Evolutionary conservation across 35 echinoderm and acorn worm genomes (phyloP).

Genomic region (Anneissia japonica): DNA sequence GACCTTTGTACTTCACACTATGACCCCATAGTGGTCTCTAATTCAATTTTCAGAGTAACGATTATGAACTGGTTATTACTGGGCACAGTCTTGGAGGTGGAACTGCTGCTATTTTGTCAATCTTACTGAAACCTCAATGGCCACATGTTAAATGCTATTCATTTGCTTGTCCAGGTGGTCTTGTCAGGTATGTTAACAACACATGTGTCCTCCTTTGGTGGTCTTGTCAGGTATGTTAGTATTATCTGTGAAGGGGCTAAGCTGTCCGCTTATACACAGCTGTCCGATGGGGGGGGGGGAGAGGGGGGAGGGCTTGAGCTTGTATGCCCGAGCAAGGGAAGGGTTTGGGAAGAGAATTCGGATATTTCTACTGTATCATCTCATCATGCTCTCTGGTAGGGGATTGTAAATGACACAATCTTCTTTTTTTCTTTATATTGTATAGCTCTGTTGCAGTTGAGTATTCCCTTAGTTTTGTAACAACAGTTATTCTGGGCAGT

Average conservation of each 20-base stretch:
- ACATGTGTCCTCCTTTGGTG: constrained; percentile 70
- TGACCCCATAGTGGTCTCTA: too few relatives aligned
- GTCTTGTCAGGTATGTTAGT: constrained; percentile 85
- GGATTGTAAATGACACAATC: too few relatives aligned
- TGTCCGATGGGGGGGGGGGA: too few relatives aligned
- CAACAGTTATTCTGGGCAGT: constrained; percentile 61
- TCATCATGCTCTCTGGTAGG: too few relatives aligned
- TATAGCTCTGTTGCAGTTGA: constrained; percentile 73
- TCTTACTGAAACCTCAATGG: constrained; percentile 60
- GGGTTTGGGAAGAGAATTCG: too few relatives aligned
- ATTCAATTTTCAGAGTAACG: constrained; percentile 29
- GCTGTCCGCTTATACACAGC: too few relatives aligned
- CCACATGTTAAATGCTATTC: constrained; percentile 77
- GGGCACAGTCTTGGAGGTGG: constrained; percentile 94
- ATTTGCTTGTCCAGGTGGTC: constrained; percentile 76
- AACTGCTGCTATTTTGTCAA: constrained; percentile 54
- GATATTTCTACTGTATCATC: too few relatives aligned
- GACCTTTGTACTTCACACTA: too few relatives aligned
- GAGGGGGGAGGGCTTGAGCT: too few relatives aligned
- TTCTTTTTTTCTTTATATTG: too few relatives aligned
- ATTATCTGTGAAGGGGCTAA: too few relatives aligned
- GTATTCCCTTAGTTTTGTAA: constrained; percentile 70
- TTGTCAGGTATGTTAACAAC: constrained; percentile 92
- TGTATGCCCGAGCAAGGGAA: too few relatives aligned
- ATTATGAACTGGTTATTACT: constrained; percentile 71